Conservation (phyloP, 2,113 vertebrate genomes). For the Hiodon alosoides region DNA sequence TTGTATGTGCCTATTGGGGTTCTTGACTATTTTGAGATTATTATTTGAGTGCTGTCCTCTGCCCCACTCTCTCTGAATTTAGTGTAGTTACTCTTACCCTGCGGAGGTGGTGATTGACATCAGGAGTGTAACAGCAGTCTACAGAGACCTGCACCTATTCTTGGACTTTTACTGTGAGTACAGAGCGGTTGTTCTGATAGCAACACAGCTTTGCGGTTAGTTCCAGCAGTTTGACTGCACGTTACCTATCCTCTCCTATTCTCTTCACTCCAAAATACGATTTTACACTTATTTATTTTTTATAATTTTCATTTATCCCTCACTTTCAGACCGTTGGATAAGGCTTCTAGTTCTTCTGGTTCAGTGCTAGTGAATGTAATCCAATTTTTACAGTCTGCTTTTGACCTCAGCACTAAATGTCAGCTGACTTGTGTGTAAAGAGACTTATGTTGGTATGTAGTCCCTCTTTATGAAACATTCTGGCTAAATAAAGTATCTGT, state of each 20-base stretch:
- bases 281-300: no score
- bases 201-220: neutral
- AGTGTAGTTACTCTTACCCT: constrained; percentile 57
- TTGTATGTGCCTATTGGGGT: neutral
- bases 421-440: no score
- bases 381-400: no score
- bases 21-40: neutral
- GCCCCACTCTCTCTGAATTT: neutral
- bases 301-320: no score
- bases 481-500: neutral
- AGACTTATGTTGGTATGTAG: no score
- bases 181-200: no score
- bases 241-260: neutral
- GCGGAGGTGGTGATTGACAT: constrained; percentile 47
- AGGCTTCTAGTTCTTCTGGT: no score
- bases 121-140: constrained; percentile 36
- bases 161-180: constrained; percentile 62
- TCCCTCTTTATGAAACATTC: no score
- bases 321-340: no score
- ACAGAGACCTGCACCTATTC: constrained; percentile 52
- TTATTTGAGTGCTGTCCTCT: neutral
- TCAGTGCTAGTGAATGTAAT: no score
- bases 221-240: neutral
- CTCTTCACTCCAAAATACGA: no score
- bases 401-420: no score